These are phyloP conservation scores for Urocynchramus pylzowi DNA, from an alignment of 2,113 vertebrate species.

Conservation along the genomic window DNA sequence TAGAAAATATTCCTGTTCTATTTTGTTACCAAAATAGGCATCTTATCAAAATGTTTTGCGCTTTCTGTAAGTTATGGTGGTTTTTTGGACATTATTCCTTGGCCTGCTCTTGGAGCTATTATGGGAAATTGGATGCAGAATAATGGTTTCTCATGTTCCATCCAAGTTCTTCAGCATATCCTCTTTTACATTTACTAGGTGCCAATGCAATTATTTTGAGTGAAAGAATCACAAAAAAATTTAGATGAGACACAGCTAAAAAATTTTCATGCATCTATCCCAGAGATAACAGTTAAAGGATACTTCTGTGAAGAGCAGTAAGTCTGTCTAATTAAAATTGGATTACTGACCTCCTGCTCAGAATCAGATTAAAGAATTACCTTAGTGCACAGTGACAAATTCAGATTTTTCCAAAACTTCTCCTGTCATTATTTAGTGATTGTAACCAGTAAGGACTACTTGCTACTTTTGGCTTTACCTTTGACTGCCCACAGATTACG, in stretches of 20 bases:
- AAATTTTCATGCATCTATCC: neutral
- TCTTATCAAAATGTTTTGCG: neutral
- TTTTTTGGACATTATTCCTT: neutral
- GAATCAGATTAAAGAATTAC: neutral
- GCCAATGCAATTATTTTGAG: slow-evolving; percentile 28
- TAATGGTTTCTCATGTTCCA: neutral
- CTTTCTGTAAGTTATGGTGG: neutral
- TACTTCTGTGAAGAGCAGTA: neutral
- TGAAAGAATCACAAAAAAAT: neutral
- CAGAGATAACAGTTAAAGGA: neutral
- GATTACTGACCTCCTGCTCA: neutral
- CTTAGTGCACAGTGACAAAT: neutral
- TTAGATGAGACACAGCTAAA: neutral
- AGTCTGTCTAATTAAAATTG: neutral
- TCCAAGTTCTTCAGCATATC: neutral
- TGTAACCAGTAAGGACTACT: neutral
- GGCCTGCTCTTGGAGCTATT: neutral
- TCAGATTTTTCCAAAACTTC: neutral
- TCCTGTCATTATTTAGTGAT: neutral
- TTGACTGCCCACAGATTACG: neutral
- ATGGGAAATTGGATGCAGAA: neutral
- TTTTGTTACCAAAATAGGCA: neutral
- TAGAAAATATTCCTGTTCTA: neutral
- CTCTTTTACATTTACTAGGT: neutral
- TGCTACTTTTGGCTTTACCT: neutral